Percentiles rank a stretch among this genome's conserved stretches.
These are phyloP conservation scores for Calonectris borealis DNA, from an alignment of 2,113 vertebrate genomes.

Conservation along the genomic window DNA sequence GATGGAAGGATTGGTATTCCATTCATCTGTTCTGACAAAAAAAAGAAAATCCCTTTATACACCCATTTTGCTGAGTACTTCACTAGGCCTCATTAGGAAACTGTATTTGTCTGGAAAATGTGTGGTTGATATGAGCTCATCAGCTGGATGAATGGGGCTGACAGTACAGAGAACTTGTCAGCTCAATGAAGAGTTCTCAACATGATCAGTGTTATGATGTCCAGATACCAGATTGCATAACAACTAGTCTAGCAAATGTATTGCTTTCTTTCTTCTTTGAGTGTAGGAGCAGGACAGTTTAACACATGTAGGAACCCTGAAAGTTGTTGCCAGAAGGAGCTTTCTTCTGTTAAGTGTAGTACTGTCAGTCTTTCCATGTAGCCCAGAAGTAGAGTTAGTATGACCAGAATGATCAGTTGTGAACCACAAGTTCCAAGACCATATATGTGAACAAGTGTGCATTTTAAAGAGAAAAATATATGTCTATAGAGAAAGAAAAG, in stretches of 20 bases:
- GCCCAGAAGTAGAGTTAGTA: neutral
- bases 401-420: neutral
- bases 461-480: neutral
- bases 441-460: neutral
- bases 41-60: neutral
- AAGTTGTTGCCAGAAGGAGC: neutral
- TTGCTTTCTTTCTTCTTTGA: neutral
- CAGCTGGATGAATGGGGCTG: conserved; percentile 18
- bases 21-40: conserved; percentile 1
- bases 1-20: neutral
- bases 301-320: neutral
- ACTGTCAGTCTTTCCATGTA: neutral
- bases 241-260: conserved; percentile 28
- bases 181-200: conserved; percentile 9
- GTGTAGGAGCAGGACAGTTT: neutral
- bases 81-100: conserved; percentile 12
- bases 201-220: conserved; percentile 20
- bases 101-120: conserved; percentile 50
- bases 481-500: neutral
- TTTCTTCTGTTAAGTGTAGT: neutral
- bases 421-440: neutral
- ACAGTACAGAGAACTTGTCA: conserved; percentile 21
- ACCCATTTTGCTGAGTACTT: conserved; percentile 48
- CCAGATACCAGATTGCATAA: conserved; percentile 43
- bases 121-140: conserved; percentile 15